Base-by-base conservation (phyloP, 1,140 invertebrate genomes). In the Prorops nasuta region DNA sequence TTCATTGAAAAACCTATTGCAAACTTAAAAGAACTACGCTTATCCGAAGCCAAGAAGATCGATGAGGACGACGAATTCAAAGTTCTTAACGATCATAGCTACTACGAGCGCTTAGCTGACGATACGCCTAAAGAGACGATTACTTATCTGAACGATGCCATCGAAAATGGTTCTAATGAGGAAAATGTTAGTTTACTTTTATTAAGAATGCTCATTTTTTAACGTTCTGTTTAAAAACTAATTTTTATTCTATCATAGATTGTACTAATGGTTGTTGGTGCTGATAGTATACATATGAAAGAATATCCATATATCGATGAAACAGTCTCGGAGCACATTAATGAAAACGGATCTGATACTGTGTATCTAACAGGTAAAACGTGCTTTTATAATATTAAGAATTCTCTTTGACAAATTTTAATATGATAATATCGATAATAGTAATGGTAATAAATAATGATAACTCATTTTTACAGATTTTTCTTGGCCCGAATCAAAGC, bases 231-330 rank as follows among this genome's bases (percentile, higher is more conserved):
- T 19, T 32, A 48, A 37, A 37, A 24, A 44, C 40, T 38, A 10
- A 28, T 28, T 28, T 63, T 31, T 54, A 47, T 61, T 66, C 66
- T 56, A 66, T 66, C 68, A 40, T 58, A 76, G 75, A 76, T 76
- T 54, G 74, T 76, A 64, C 60, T 77, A 59, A 77, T 76, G 73
- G 73, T 75, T 53, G 70, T 77, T 45, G 71, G 72, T 42, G 64
- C 60, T 45, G 68, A 77, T 54, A 66, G 64, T 51, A 63, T 74
- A 58, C 66, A 71, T 31, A 66, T 68, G 60, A 72, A 76, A 55
- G 71, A 77, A 36, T 59, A 72, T 49, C 66, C 71, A 50, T 63
- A 60, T 41, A 55, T 65, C n/a, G 54, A 57, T 10, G 50, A 68
- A 24, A 64, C 69, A 55, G 44, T 69, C 12, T 44, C 63, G 22